Conservation (phyloP, 2,797 vertebrate genomes). For the Syndactyla subalaris region DNA sequence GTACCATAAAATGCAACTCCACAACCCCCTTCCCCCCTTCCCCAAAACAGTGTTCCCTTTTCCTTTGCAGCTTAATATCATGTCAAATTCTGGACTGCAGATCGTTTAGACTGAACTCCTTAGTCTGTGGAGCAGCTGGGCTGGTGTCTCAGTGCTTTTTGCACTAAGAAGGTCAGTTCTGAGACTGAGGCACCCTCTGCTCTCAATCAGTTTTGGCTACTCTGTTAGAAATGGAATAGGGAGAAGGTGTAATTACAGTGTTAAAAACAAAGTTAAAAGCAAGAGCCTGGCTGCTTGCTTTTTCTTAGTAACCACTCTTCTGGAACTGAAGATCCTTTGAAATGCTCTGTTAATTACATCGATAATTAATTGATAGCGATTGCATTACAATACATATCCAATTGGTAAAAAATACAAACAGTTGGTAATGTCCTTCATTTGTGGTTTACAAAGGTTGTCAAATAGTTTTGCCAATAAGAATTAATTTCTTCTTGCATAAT, state of each 20-base stretch:
- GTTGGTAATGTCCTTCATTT: background rate
- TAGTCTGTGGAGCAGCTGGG: background rate
- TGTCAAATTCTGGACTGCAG: background rate
- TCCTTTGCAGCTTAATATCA: background rate
- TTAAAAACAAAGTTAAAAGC: background rate
- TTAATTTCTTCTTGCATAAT: background rate
- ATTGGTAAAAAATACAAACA: background rate
- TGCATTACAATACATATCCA: background rate
- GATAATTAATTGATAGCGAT: background rate
- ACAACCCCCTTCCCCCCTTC: accelerated
- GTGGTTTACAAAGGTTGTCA: background rate
- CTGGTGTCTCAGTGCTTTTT: background rate
- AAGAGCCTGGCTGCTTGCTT: background rate
- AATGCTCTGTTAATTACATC: background rate
- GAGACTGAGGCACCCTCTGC: background rate
- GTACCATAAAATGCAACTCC: background rate
- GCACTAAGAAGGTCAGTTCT: background rate
- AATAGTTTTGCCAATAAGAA: background rate
- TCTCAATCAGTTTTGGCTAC: background rate
- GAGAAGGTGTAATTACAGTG: background rate
- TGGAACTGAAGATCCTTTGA: background rate
- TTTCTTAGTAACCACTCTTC: background rate
- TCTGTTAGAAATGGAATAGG: background rate
- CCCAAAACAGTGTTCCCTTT: background rate
- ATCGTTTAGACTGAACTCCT: background rate